Conservation (phyloP, 2,113 vertebrate genomes). For the Carettochelys insculpta region DNA sequence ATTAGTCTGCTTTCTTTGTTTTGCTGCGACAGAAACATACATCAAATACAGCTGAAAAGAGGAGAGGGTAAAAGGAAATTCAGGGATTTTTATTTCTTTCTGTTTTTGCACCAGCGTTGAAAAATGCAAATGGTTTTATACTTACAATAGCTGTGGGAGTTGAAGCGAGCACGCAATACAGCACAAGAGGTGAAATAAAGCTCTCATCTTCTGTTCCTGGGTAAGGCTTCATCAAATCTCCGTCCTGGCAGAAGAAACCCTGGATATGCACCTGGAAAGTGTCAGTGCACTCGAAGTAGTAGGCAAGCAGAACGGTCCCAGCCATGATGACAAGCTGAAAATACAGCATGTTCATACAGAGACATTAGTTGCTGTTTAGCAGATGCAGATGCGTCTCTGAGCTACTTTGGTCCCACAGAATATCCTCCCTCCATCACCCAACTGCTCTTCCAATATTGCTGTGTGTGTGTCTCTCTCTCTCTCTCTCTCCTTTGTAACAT, state of each 20-base stretch:
- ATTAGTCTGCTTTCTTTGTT: background rate
- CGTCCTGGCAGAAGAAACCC: constrained; percentile 98
- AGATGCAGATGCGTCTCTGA: constrained; percentile 46
- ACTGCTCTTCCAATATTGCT: constrained; percentile 25
- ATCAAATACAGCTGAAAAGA: constrained; percentile 22
- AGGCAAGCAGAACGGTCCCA: constrained; percentile 93
- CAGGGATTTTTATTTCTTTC: background rate
- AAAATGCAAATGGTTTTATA: constrained; percentile 66
- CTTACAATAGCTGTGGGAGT: constrained; percentile 93
- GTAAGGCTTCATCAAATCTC: constrained; percentile 97
- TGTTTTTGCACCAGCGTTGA: background rate
- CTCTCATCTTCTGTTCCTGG: constrained; percentile 93
- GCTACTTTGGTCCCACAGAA: constrained; percentile 36
- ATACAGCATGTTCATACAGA: constrained; percentile 84
- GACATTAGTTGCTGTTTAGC: constrained; percentile 67
- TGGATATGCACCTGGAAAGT: constrained; percentile 95
- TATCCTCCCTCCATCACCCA: constrained; percentile 61
- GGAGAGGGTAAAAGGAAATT: constrained; percentile 1
- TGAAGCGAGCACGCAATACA: constrained; percentile 94
- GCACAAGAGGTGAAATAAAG: constrained; percentile 93
- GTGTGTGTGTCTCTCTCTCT: background rate
- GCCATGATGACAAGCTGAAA: constrained; percentile 99
- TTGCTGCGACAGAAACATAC: constrained; percentile 9
- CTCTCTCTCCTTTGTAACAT: constrained; percentile 53
- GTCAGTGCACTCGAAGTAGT: constrained; percentile 98